Evolutionary conservation across 2,888 invertebrate genomes (phyloP).

Genomic region (Masnerella sp.): DNA sequence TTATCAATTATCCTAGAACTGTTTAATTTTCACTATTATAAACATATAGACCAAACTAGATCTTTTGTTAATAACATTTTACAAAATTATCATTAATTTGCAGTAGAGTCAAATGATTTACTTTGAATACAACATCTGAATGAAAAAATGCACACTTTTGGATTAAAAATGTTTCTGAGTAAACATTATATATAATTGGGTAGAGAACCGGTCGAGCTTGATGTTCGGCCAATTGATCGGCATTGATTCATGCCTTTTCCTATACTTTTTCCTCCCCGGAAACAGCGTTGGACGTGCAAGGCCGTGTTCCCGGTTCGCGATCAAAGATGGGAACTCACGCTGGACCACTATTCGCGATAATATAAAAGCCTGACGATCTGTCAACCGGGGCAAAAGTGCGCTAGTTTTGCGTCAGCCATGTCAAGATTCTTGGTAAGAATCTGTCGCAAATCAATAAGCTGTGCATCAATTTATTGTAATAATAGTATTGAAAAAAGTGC

Average conservation of each 20-base stretch:
- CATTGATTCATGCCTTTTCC: constrained; percentile 54
- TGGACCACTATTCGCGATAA: constrained; percentile 54
- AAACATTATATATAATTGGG: not conserved
- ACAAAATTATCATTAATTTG: too few relatives aligned
- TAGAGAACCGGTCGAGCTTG: constrained; percentile 35
- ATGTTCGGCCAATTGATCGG: constrained; percentile 42
- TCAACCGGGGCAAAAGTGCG: constrained; percentile 51
- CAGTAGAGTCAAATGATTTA: too few relatives aligned
- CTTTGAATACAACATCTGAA: too few relatives aligned
- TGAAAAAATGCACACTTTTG: too few relatives aligned
- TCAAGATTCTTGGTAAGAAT: constrained; percentile 59
- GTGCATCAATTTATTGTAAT: too few relatives aligned
- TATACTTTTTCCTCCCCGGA: constrained; percentile 59
- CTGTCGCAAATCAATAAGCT: too few relatives aligned
- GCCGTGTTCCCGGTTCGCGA: constrained; percentile 51
- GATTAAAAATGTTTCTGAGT: not conserved
- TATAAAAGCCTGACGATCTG: constrained; percentile 58
- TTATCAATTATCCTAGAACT: too few relatives aligned
- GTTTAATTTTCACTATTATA: too few relatives aligned
- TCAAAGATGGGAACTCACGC: constrained; percentile 55
- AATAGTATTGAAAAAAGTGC: too few relatives aligned
- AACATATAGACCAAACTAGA: too few relatives aligned
- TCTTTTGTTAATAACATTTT: too few relatives aligned
- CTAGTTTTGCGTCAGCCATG: constrained; percentile 55
- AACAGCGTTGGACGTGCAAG: constrained; percentile 41